phyloP scores from a whole-genome alignment of 2,797 vertebrate genomes.

The Sphaeramia orbicularis region DNA sequence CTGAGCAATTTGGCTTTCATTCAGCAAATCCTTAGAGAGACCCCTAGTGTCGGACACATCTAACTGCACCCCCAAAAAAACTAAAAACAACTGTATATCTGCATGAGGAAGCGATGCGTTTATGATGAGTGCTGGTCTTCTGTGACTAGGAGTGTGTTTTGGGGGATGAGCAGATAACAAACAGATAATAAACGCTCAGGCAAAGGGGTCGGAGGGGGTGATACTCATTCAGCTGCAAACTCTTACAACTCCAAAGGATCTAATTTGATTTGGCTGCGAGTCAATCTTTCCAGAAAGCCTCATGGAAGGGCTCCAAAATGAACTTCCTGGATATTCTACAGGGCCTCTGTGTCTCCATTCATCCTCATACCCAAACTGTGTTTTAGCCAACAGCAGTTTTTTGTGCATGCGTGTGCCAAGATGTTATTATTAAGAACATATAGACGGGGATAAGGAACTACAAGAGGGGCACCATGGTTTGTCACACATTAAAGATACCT shows the following conservation, averaged over 20 bases:
- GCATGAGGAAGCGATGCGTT: background rate
- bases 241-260: constrained; percentile 53
- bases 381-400: constrained; percentile 18
- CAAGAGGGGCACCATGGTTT: no score
- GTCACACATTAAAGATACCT: no score
- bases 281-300: constrained; percentile 63
- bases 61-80: constrained; percentile 46
- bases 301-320: constrained; percentile 74
- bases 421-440: no score
- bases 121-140: constrained; percentile 12
- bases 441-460: no score
- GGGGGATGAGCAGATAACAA: constrained; percentile 41
- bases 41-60: constrained; percentile 60
- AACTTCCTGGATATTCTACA: constrained; percentile 79
- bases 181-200: constrained; percentile 31
- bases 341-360: constrained; percentile 61
- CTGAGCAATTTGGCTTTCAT: constrained; percentile 31
- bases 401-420: constrained; percentile 18
- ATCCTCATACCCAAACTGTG: constrained; percentile 42
- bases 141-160: constrained; percentile 19
- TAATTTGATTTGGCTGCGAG: constrained; percentile 70
- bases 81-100: no score
- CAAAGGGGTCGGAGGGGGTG: constrained; percentile 40
- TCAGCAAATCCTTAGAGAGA: constrained; percentile 64
- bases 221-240: constrained; percentile 59